A percentile compares a stretch with the other conserved stretches of the same genome.
phyloP scores from a whole-genome alignment of 2,113 vertebrate species.

The Serinus canaria region DNA sequence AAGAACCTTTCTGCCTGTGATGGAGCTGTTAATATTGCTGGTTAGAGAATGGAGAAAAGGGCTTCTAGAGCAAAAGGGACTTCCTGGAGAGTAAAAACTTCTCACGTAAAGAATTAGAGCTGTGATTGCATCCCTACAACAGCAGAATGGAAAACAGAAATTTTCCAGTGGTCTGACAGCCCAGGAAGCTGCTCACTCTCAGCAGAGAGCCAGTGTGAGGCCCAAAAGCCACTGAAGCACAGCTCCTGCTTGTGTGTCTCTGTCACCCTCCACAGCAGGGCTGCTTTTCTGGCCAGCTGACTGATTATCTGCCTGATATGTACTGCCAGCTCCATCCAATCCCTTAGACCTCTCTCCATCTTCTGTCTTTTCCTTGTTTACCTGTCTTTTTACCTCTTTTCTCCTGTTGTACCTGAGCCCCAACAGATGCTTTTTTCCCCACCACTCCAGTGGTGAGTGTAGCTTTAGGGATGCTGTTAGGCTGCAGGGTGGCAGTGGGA shows the following conservation, averaged over 20 bases:
- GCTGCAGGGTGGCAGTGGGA: not conserved
- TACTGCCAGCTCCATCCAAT: not conserved
- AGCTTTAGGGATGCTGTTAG: not conserved
- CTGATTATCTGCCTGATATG: not conserved
- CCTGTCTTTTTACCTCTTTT: not conserved
- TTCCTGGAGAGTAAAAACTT: not conserved
- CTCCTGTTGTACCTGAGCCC: not conserved
- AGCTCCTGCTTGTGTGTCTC: not conserved
- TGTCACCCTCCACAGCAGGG: not conserved
- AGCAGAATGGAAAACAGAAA: not conserved
- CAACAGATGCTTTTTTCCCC: not conserved
- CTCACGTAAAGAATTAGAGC: accelerated
- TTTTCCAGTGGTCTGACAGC: not conserved
- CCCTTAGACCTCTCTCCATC: not conserved
- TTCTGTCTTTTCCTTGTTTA: not conserved
- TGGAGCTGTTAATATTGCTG: not conserved
- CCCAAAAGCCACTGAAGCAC: not conserved
- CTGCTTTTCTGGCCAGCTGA: not conserved
- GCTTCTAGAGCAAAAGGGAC: not conserved
- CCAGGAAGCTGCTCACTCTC: not conserved
- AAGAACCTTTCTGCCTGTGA: not conserved
- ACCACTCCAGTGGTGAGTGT: accelerated
- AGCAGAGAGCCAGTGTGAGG: not conserved
- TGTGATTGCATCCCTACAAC: not conserved
- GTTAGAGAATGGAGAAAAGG: not conserved